Evolutionary conservation across 1,140 invertebrate species (phyloP).

Genomic region (Apis laboriosa): DNA sequence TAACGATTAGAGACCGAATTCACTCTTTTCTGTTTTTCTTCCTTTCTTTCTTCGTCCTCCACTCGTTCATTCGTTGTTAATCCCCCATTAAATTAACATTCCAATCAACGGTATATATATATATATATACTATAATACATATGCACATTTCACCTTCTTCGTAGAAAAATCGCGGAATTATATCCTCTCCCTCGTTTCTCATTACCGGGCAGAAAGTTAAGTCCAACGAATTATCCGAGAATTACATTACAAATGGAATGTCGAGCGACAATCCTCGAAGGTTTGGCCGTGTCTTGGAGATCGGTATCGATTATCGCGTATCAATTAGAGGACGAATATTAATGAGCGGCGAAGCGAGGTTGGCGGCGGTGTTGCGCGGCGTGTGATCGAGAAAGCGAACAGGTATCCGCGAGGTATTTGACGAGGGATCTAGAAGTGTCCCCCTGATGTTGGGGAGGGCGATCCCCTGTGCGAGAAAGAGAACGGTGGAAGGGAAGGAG

Average conservation of each 20-base stretch:
- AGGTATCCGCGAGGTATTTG: slow-evolving; percentile 62
- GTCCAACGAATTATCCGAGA: slow-evolving; percentile 60
- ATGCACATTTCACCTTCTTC: neutral
- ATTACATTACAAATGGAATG: slow-evolving; percentile 40
- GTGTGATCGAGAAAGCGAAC: neutral
- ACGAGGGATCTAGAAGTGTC: slow-evolving; percentile 65
- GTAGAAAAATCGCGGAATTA: slow-evolving; percentile 46
- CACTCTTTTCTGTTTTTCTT: slow-evolving; percentile 24
- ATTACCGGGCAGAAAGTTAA: slow-evolving; percentile 50
- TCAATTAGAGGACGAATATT: slow-evolving; percentile 69
- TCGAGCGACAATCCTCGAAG: neutral
- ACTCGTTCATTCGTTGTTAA: slow-evolving; percentile 34
- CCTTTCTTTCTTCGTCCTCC: slow-evolving; percentile 52
- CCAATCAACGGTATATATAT: too few relatives aligned
- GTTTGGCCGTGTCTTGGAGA: slow-evolving; percentile 20
- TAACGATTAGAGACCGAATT: slow-evolving; percentile 36
- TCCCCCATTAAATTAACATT: slow-evolving; percentile 34
- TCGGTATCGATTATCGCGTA: slow-evolving; percentile 59
- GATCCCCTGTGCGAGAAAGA: neutral
- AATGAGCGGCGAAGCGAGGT: slow-evolving; percentile 58
- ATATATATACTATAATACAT: too few relatives aligned
- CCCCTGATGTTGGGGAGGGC: neutral
- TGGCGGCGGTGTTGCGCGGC: slow-evolving; percentile 21
- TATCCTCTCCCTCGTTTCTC: slow-evolving; percentile 42
- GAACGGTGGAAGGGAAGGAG: neutral